Base-by-base conservation (phyloP, 2,113 vertebrate species). In the Acanthisitta chloris region DNA sequence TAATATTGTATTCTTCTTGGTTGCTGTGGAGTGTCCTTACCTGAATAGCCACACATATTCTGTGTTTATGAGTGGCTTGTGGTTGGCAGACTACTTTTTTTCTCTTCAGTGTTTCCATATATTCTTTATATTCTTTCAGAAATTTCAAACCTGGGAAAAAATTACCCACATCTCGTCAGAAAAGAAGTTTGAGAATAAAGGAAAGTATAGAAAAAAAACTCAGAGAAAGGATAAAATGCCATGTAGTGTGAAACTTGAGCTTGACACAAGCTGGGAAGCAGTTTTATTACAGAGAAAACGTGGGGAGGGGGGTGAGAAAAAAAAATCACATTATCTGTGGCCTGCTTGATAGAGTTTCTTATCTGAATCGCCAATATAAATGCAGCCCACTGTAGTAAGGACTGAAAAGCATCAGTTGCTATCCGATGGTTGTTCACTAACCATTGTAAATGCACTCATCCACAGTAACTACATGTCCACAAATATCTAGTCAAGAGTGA, bases 401-500 rank as follows among this genome's bases (percentile, higher is more conserved):
- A 80, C 82, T 71, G 69, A 94, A 88, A 91, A 48, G 59, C 62
- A 88, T 91, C 88, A 31, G 81, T 95, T 70, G 38, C 43, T 73
- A 18, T 66, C 86, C 29, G 43, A 86, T 73, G 49, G 58, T 61
- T 95, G 42, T 87, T 82, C 67, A 34, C 34, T 91, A 94, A 92
- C 91, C 86, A 80, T 85, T 89, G 78, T 91, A 94, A 96, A 91
- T 94, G 80, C 81, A 51, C 77, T 93, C 77, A 65, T 82, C 79
- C 71, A 58, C 87, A 90, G 69, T 95, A 94, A 85, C 88, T 85
- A 57, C 86, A 82, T 94, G 93, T 88, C 91, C 92, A 78, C 93
- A 96, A 94, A 96, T 94, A 94, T 55, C 89, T 83, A 89, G 92
- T 91, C 85, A 71, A 82, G 83, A 90, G 81, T 94, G 95, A 96